These are phyloP conservation scores for Pristiophorus japonicus DNA, from an alignment of 2,113 vertebrate species.

Conservation along the genomic window DNA sequence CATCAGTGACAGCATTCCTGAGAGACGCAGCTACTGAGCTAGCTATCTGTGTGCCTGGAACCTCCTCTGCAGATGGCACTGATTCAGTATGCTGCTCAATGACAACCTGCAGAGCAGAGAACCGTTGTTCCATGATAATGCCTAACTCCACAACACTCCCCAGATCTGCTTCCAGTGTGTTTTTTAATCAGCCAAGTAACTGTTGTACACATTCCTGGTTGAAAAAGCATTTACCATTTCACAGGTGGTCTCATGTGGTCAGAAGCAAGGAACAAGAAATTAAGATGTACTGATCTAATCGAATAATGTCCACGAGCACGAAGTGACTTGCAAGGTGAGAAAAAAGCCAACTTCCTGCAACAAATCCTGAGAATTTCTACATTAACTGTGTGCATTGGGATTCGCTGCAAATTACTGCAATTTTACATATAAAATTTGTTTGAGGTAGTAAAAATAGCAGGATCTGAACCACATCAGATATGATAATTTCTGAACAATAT, in stretches of 20 bases:
- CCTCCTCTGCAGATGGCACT: neutral
- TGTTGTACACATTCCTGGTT: neutral
- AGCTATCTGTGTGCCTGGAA: neutral
- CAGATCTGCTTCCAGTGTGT: neutral
- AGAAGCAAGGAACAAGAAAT: neutral
- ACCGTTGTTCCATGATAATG: neutral
- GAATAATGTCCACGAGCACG: neutral
- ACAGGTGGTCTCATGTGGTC: neutral
- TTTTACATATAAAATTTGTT: neutral
- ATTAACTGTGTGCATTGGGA: neutral
- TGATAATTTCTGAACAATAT: neutral
- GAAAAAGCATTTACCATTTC: neutral
- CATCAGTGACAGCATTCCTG: neutral
- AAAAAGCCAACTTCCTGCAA: neutral
- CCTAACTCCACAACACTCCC: neutral
- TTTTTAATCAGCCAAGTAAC: neutral
- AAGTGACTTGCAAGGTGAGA: neutral
- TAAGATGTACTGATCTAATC: neutral
- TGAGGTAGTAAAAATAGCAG: neutral
- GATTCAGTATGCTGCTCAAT: neutral
- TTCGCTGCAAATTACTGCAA: neutral
- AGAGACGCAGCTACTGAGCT: neutral
- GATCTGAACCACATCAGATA: neutral
- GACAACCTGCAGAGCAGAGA: neutral
- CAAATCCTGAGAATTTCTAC: neutral